Evolutionary conservation across 2,113 vertebrate genomes (phyloP).

Genomic region (Megaceryle maxima): DNA sequence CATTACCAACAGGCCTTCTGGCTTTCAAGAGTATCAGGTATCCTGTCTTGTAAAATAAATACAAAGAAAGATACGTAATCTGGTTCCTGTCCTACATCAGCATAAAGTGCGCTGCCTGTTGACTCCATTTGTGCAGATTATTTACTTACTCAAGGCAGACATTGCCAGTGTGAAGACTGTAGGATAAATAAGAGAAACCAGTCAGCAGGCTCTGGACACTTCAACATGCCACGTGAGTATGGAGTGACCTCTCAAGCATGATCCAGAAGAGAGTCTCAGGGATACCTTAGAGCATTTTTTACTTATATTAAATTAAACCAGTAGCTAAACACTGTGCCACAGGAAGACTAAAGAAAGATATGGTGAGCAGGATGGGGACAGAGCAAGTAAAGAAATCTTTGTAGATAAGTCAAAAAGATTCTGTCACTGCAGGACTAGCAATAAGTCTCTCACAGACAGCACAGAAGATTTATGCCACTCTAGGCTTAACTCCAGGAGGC

Average conservation of each 20-base stretch:
- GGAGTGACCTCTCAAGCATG: neutral
- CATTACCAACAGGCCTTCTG: neutral
- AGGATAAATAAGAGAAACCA: neutral
- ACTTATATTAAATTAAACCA: neutral
- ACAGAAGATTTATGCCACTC: neutral
- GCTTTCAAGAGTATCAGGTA: neutral
- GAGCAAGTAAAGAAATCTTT: neutral
- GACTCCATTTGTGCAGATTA: neutral
- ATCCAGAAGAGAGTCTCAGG: neutral
- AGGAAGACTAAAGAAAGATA: neutral
- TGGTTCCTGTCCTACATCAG: neutral
- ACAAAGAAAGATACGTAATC: neutral
- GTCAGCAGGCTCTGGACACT: neutral
- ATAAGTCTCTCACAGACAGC: neutral
- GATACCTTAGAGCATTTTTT: neutral
- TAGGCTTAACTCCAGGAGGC: neutral
- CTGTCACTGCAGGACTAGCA: neutral
- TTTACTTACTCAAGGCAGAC: neutral
- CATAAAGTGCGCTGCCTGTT: neutral
- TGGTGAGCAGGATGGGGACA: rapidly evolving
- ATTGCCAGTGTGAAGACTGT: neutral
- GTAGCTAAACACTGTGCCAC: neutral
- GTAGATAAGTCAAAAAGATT: neutral
- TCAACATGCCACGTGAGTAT: neutral
- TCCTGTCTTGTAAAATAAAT: neutral